A percentile compares a stretch with the other conserved stretches of the same genome.
Evolutionary conservation across 2,797 vertebrate species (phyloP).

Genomic region (Sebastes nivosus): DNA sequence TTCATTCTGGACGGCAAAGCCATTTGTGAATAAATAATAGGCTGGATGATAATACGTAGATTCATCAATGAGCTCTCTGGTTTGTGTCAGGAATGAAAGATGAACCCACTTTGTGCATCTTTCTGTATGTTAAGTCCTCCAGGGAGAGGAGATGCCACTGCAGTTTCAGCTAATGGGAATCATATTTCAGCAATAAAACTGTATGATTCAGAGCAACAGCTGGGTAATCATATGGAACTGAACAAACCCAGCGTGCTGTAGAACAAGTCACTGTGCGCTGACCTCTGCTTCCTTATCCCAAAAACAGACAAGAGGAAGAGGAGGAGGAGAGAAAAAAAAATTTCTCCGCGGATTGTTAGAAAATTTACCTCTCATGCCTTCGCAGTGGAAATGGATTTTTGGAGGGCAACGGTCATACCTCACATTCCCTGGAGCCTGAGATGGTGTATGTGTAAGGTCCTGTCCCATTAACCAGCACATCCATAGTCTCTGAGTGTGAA

Average conservation of each 20-base stretch:
- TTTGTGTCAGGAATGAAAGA: constrained; percentile 60
- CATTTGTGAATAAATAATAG: constrained; percentile 57
- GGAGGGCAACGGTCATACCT: constrained; percentile 97
- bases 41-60: constrained; percentile 50
- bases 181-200: constrained; percentile 56
- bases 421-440: constrained; percentile 99
- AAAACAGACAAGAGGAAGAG: constrained; percentile 54
- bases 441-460: constrained; percentile 98
- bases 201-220: constrained; percentile 61
- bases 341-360: constrained; percentile 68
- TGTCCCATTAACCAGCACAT: constrained; percentile 97
- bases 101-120: constrained; percentile 51
- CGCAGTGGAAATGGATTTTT: constrained; percentile 95
- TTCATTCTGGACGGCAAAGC: constrained; percentile 35
- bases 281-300: constrained; percentile 74
- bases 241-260: constrained; percentile 59
- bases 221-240: constrained; percentile 61
- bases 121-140: constrained; percentile 24
- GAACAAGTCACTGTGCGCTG: constrained; percentile 78
- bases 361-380: constrained; percentile 98
- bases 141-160: constrained; percentile 45
- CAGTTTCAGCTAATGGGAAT: constrained; percentile 56
- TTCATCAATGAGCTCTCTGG: constrained; percentile 51
- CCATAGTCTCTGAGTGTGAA: constrained; percentile 97
- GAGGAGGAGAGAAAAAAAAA: constrained; percentile 41